Evolutionary conservation across 1,140 invertebrate genomes (phyloP).

Genomic region (Drosophila fuyamai): DNA sequence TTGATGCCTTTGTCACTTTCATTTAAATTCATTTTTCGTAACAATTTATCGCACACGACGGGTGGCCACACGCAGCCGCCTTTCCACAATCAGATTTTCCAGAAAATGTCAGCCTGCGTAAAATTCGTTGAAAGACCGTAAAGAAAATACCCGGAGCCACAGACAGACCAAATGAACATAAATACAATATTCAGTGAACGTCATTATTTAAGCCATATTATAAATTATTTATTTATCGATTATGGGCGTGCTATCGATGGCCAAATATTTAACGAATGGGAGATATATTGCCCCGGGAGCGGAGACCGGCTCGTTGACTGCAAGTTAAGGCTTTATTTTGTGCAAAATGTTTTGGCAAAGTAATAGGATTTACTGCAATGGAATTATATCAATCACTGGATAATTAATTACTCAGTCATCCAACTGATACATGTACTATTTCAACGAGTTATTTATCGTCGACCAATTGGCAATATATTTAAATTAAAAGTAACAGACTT

Average conservation of each 20-base stretch:
- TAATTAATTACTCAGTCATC: conserved; percentile 6
- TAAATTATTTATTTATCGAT: conserved; percentile 59
- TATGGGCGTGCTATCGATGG: conserved; percentile 18
- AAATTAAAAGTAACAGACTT: no score
- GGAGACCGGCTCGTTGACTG: neutral
- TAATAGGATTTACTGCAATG: neutral
- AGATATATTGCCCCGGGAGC: neutral
- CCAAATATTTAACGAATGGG: conserved; percentile 20
- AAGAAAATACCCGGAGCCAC: conserved; percentile 10
- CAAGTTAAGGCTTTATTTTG: conserved; percentile 2
- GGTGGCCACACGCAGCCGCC: conserved; percentile 9
- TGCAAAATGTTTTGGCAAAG: conserved; percentile 1
- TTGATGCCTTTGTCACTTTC: conserved; percentile 43
- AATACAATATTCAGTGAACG: conserved; percentile 51
- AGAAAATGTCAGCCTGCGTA: conserved; percentile 19
- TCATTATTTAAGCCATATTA: conserved; percentile 50
- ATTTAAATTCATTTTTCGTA: conserved; percentile 71
- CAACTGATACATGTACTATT: neutral
- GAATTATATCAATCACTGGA: conserved; percentile 1
- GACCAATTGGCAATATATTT: neutral
- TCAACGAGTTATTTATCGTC: neutral
- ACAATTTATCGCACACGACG: conserved; percentile 57
- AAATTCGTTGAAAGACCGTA: conserved; percentile 25
- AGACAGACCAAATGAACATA: conserved; percentile 35
- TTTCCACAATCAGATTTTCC: conserved; percentile 8